These are phyloP conservation scores for Scotopteryx bipunctaria DNA, from an alignment of 2,888 invertebrate genomes.

Conservation along the genomic window DNA sequence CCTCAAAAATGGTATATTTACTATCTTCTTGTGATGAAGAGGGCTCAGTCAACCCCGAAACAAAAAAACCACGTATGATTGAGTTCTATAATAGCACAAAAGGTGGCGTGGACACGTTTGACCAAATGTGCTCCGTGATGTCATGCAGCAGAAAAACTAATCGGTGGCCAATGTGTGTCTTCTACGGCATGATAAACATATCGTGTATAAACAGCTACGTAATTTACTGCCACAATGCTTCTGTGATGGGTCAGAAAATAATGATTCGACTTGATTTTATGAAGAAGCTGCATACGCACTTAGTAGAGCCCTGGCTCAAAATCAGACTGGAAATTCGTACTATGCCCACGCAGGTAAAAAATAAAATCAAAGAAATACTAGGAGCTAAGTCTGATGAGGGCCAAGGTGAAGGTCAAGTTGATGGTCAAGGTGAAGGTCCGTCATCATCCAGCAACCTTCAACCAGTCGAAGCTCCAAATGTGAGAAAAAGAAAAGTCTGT, in stretches of 20 bases:
- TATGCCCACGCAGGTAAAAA: slow-evolving; percentile 25
- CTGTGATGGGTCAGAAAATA: slow-evolving; percentile 29
- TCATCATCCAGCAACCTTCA: slow-evolving; percentile 15
- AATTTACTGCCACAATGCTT: slow-evolving; percentile 30
- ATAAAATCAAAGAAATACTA: slow-evolving; percentile 19
- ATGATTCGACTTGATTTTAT: slow-evolving; percentile 7
- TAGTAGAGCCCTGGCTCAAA: slow-evolving; percentile 34
- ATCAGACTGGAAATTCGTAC: slow-evolving; percentile 30
- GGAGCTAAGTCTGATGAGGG: no score
- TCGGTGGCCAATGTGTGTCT: slow-evolving; percentile 10
- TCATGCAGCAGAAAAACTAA: slow-evolving; percentile 12
- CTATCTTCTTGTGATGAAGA: no score
- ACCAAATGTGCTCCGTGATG: slow-evolving; percentile 6
- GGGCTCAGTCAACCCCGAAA: slow-evolving; percentile 1
- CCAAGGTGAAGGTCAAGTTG: slow-evolving; percentile 13
- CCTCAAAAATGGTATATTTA: slow-evolving; percentile 36
- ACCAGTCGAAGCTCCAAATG: no score
- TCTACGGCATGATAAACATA: slow-evolving; percentile 37
- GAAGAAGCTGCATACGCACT: slow-evolving; percentile 23
- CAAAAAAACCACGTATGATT: background rate
- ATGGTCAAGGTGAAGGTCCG: slow-evolving; percentile 14
- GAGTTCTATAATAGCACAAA: no score
- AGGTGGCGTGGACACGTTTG: slow-evolving; percentile 1
- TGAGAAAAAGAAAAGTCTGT: slow-evolving; percentile 10
- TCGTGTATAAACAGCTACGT: slow-evolving; percentile 34